Evolutionary conservation across 2,888 invertebrate genomes (phyloP), one percentile per base, ranked within the genome.

Genomic region (Nomada fabriciana): DNA sequence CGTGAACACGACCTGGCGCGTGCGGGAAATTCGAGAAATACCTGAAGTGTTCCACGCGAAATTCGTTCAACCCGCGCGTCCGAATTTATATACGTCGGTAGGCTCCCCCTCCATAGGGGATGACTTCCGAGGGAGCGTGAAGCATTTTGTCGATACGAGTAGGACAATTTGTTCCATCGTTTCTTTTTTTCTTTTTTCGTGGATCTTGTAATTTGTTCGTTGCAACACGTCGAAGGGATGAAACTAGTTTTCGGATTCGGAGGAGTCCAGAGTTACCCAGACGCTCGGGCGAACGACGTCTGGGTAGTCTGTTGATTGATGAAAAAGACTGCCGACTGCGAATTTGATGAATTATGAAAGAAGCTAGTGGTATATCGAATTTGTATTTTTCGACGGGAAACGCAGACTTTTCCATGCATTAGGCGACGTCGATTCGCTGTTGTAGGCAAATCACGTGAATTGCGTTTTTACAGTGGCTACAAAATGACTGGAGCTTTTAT

Each of bases 1-100:
- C 94, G 96, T 57, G 95, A 94, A 76, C 88, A 91, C 67, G 92
- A 93, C 0, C 60, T 69, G 72, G 82, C 73, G 2, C 85, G 72
- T 7, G 79, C 72, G 10, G 76, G 65, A 57, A 86, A 69, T 36
- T 71, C 80, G 55, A 87, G 76, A 53, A 87, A 80, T 53, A 85
- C 82, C 63, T 90, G 90, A 91, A 23, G 42, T 20, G 20, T 20
- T 20, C 9, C 1, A 64, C 15, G 60, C 71, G 25, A 25, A 36
- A 36, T 36, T 36, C 36, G 36, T 36, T 36, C 7, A 5, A 36
- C 36, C 36, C 7, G 36, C 25, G 55, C 61, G 76, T 61, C 63
- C 0, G 20, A 18, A 55, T 50, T 47, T n/a, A 15, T 50, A 20
- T 25, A 36, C 65, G 20, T 73, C 68, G 59, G 50, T 65, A 50